Base-by-base conservation (phyloP, 2,113 vertebrate species). In the Falcunculus frontatus region DNA sequence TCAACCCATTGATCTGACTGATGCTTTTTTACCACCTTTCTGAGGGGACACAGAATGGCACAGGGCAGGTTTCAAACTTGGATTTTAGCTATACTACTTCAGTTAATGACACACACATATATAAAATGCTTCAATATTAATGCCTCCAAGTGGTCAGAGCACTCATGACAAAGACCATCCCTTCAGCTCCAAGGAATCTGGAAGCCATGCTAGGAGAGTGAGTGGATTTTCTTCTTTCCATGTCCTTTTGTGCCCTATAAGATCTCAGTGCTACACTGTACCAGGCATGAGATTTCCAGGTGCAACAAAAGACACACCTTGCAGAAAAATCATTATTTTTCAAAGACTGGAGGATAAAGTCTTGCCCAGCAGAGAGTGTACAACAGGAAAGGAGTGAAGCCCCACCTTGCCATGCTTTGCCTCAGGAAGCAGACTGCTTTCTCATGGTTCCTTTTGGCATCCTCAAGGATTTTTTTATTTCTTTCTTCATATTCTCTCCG, bases 351-450 rank as follows among this genome's bases (percentile, higher is more conserved):
- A 41, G 50, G n/a, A 39, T 63, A 11, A 39, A 21, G 15, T 6
- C 10, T 3, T 70, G 33, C 23, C 49, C 16, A 46, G 16, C 35
- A 30, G 39, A 49, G 16, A 10, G 22, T 7, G 42, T 11, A 11
- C 17, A 59, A 63, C 23, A 82, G 47, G 9, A 46, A 46, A 22
- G 21, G 20, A 35, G 57, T 15, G 16, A 30, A 25, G 60, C 20
- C 11, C 18, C 35, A 99, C 99, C 98, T 99, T 74, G 98, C 97
- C 78, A 98, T 92, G 46, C 98, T 98, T 92, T 98, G 96, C 87
- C 97, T 99, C 67, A 99, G 97, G 97, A 98, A 98, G 88, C 67
- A 93, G 25, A 98, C 95, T 10, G 98, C 98, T 56, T 94, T 97
- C 86, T 84, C 92, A 41, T 92, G 98, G 87, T 95, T 98, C 74